Conservation (phyloP, 2,113 vertebrate species). For the Bothrops jararaca region DNA sequence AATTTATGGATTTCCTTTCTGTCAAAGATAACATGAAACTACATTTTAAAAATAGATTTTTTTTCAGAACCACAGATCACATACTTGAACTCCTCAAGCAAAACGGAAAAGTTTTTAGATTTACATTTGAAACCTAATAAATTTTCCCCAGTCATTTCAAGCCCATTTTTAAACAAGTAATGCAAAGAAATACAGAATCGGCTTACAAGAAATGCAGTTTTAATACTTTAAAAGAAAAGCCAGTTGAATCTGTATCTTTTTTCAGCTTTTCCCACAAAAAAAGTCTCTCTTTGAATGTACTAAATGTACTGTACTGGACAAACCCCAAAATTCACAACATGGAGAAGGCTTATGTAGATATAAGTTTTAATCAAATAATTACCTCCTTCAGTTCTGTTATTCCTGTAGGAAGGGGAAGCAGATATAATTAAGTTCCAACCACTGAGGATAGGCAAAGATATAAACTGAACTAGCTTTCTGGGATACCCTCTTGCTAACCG, state of each 20-base stretch:
- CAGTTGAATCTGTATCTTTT: background rate
- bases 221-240: background rate
- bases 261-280: background rate
- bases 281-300: background rate
- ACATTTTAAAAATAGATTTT: background rate
- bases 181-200: background rate
- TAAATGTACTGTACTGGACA: background rate
- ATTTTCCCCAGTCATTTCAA: background rate
- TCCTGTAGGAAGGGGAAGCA: no score
- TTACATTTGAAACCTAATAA: background rate
- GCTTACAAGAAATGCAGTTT: background rate
- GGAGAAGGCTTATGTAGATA: no score
- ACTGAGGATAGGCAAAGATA: no score
- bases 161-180: background rate
- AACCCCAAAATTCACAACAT: no score
- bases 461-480: no score
- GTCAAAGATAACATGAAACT: slow-evolving; percentile 24
- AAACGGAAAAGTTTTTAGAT: slow-evolving; percentile 1
- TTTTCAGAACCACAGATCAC: background rate
- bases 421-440: no score
- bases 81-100: slow-evolving; percentile 14
- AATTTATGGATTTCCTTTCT: background rate
- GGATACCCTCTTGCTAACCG: no score
- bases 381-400: background rate
- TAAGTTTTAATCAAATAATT: no score